Evolutionary conservation across 2,797 vertebrate species (phyloP), one percentile per base, ranked within the genome.

Genomic region (Darevskia mixta): DNA sequence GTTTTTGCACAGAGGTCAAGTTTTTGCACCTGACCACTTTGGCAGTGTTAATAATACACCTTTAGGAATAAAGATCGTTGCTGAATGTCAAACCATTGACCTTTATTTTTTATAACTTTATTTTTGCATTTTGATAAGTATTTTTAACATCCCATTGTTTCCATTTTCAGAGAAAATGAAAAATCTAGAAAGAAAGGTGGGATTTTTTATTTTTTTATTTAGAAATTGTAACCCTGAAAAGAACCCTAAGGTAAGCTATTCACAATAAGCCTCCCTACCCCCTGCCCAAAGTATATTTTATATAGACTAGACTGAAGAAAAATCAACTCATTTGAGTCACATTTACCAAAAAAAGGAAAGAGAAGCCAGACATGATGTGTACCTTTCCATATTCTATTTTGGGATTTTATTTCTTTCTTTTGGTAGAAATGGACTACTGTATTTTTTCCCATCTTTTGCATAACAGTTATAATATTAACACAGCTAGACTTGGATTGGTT

Each of bases 331-430:
- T 96, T 97, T 97, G 97, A 97, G 96, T 97, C 97, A 97, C 95
- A 96, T 95, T 96, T 97, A 94, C 97, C 97, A 97, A 94, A 91
- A 92, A 94, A 90, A 91, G 92, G 35, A 94, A 95, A 90, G 93
- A 95, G 93, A 93, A 95, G 96, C 96, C 96, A 97, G 97, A 97
- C 97, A 94, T 96, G 97, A 97, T 96, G 97, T 97, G 96, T 97
- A 96, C 95, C 97, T 97, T 96, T 97, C 96, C 94, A 95, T 91
- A 89, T 89, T 88, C 97, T 97, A 97, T 97, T 97, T 97, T 96
- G 93, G 95, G 96, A 95, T 95, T 97, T 97, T 97, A 95, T 96
- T 95, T 97, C 95, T 95, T 97, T 97, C 96, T 97, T 95, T 95
- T 89, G n/a, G 93, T 95, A 94, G 91, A 96, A 96, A 95, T 93